Evolutionary conservation across 2,888 invertebrate species (phyloP).

Genomic region (Elysia crispata): DNA sequence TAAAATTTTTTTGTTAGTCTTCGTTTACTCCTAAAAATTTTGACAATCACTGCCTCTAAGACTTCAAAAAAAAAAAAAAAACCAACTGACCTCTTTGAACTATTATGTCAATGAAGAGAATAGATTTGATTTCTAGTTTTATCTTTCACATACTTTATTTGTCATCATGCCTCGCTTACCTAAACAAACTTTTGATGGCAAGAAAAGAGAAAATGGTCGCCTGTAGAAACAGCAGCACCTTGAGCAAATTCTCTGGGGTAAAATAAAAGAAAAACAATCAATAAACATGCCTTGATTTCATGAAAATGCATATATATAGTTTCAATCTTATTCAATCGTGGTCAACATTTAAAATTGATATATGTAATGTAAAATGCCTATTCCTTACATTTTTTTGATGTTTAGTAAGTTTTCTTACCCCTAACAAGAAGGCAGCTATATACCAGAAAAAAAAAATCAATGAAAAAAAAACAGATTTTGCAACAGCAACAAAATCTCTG

Average conservation of each 20-base stretch:
- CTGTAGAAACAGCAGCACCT: conserved; percentile 80
- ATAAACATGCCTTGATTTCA: neutral
- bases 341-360: no score
- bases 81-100: no score
- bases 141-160: neutral
- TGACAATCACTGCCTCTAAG: no score
- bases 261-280: conserved; percentile 16
- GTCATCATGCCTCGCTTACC: conserved; percentile 59
- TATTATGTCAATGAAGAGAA: neutral
- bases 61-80: no score
- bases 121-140: neutral
- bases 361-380: no score
- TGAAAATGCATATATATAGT: neutral
- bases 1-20: no score
- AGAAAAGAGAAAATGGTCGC: conserved; percentile 86
- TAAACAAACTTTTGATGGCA: conserved; percentile 62
- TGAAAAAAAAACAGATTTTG: no score
- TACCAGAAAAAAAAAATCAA: neutral
- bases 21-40: no score
- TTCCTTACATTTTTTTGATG: no score
- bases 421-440: neutral
- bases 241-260: conserved; percentile 76
- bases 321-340: neutral
- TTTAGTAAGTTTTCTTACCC: no score
- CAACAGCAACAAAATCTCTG: no score